Evolutionary conservation across 2,888 invertebrate species (phyloP), one percentile per base, ranked within the genome.

Genomic region (Dromius quadrimaculatus): DNA sequence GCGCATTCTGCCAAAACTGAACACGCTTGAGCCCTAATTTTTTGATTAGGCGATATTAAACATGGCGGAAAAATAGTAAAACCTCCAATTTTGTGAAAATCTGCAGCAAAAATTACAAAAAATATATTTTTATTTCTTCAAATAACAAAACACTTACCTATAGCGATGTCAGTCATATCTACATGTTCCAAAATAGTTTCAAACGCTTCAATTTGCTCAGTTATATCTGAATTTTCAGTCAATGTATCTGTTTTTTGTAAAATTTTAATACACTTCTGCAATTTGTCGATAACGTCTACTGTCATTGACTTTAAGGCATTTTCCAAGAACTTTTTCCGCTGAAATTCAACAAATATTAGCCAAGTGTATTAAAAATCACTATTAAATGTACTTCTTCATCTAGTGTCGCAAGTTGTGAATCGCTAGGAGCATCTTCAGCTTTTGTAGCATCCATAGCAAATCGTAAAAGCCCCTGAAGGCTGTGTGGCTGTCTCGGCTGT

Each of bases 51-150:
- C 20, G 89, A 88, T 72, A 87, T 85, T 22, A 93, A 83, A 77
- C 92, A 90, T 0, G 88, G 83, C 0, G 87, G 85, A 69, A 95
- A 86, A n/a, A 92, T 85, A 0, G 87, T 83, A 74, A 92, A 92
- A 0, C 95, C 95, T 2, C 93, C 93, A 77, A 95, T 87, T 83
- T 93, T 94, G 78, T 90, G 89, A 79, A 94, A 94, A 84, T 93
- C 92, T 92, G 82, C 0, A 72, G 73, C 50, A 41, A 34, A n/a
- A 64, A 19, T 17, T 11, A 6, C 45, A 45, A 54, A 54, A 54
- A 47, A 20, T n/a, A 17, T 47, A 1, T n/a, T 6, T 32, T 22
- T 15, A 5, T 61, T 61, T 15, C 9, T 19, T 9, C 17, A 1
- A 63, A n/a, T 13, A 8, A 13, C 0, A 15, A 13, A 23, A 11